Conservation (phyloP, 92 coral and sea anemone genomes). For the Hydrozoanthus gracilis region DNA sequence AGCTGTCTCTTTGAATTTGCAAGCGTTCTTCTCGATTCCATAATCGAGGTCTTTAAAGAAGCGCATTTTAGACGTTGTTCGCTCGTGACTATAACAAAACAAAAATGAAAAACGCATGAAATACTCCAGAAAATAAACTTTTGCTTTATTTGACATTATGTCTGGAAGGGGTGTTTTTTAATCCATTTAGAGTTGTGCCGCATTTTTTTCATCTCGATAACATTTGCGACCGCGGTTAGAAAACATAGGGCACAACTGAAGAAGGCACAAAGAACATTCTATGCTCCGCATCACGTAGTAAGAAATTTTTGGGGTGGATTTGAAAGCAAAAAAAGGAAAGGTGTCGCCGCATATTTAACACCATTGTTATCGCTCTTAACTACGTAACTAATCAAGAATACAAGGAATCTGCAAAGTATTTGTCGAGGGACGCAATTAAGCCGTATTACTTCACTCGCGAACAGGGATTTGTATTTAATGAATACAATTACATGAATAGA, state of each 20-base stretch:
- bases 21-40: background rate
- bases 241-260: background rate
- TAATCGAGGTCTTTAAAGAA: background rate
- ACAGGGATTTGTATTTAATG: conserved; percentile 37
- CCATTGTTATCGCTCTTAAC: conserved; percentile 10
- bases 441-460: conserved; percentile 42
- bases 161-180: conserved; percentile 3
- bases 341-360: background rate
- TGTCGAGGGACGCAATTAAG: conserved; percentile 16
- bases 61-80: too few species aligned
- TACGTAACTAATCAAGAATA: conserved; percentile 33
- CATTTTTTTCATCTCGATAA: background rate
- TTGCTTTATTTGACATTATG: background rate
- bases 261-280: background rate
- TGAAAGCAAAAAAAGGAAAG: background rate
- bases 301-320: background rate
- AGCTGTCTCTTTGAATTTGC: background rate
- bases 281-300: conserved; percentile 16
- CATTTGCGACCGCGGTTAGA: background rate
- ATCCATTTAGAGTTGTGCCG: background rate
- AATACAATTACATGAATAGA: conserved; percentile 31
- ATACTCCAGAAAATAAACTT: background rate
- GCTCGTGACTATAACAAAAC: too few species aligned
- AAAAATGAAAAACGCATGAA: too few species aligned
- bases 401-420: conserved; percentile 29